A percentile compares a stretch with the other conserved stretches of the same genome.
phyloP scores from a whole-genome alignment of 2,888 invertebrate species.

The Dromius quadrimaculatus region DNA sequence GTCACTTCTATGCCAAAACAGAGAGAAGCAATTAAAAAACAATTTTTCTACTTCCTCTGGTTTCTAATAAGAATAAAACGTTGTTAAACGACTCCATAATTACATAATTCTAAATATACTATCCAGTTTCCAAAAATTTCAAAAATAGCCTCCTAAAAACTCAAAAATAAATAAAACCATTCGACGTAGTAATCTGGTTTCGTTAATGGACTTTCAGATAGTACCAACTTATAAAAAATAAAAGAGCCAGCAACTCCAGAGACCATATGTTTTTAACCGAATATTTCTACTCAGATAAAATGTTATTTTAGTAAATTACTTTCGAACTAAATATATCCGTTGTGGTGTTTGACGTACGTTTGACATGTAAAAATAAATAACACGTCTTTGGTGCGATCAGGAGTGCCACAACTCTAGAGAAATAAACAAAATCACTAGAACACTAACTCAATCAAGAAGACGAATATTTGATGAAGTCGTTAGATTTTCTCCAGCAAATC shows the following conservation, averaged over 20 bases:
- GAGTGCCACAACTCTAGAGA: constrained; percentile 41
- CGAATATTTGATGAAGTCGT: no score
- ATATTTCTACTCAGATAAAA: constrained; percentile 52
- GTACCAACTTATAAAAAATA: constrained; percentile 52
- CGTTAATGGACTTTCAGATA: constrained; percentile 52
- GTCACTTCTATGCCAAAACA: no score
- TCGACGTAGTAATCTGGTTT: constrained; percentile 48
- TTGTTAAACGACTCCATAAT: constrained; percentile 3
- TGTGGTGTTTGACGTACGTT: constrained; percentile 45
- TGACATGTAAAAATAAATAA: constrained; percentile 52
- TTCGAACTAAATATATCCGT: constrained; percentile 46
- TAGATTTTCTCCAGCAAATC: no score
- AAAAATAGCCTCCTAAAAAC: constrained; percentile 10
- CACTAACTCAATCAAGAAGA: constrained; percentile 37
- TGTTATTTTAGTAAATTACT: constrained; percentile 53
- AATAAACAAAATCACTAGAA: constrained; percentile 46
- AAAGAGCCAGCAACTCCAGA: constrained; percentile 39
- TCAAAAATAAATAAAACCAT: constrained; percentile 8
- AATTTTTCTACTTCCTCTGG: no score
- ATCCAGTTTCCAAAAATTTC: constrained; percentile 11
- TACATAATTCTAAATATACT: constrained; percentile 2
- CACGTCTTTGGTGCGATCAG: constrained; percentile 37
- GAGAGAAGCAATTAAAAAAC: no score
- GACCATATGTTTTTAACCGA: constrained; percentile 51
- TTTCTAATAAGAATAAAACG: no score